Base-by-base conservation (phyloP, 2,113 vertebrate genomes). In the Chinchilla lanigera region DNA sequence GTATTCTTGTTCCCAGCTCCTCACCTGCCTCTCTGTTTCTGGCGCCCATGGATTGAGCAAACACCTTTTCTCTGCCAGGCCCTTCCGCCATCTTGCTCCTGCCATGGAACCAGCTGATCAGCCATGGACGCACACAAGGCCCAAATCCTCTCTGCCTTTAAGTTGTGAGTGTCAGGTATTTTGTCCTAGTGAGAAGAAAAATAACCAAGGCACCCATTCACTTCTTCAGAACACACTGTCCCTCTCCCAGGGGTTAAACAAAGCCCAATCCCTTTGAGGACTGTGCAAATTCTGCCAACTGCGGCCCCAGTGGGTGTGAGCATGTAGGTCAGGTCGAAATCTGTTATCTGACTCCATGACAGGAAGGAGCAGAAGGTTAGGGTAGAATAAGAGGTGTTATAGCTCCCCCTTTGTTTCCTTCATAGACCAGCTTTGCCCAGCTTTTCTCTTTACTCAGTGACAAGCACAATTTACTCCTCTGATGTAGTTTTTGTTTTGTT, bases 371-470 rank as follows among this genome's bases (percentile, higher is more conserved):
- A 50, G 47, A 71, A 2, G 82, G 30, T 11, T 87, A 12, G 52
- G 8, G 65, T 86, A 73, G 41, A 17, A 44, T 17, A 41, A 54
- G 61, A 24, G 38, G 28, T 47, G 16, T 85, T 86, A 86, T 19
- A 77, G 52, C 35, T 78, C 58, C 52, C 44, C 35, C 35, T 77
- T 86, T 87, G 22, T 92, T 94, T 61, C 86, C 14, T 82, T 7
- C 7, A 47, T n/a, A 5, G n/a, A 41, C 50, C 24, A 47, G 9
- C 56, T 67, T 38, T 80, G 63, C 69, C 41, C 52, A 75, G 35
- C 41, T 73, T 92, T 96, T 92, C 28, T 89, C 50, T 89, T 80
- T 84, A 73, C 11, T n/a, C 54, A 44, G 35, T 86, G 56, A 52
- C 56, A 65, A 91, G 75, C 28, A 54, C 8, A 52, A 33, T 33